phyloP scores from a whole-genome alignment of 2,797 vertebrate genomes.

The Sarcoramphus papa region DNA sequence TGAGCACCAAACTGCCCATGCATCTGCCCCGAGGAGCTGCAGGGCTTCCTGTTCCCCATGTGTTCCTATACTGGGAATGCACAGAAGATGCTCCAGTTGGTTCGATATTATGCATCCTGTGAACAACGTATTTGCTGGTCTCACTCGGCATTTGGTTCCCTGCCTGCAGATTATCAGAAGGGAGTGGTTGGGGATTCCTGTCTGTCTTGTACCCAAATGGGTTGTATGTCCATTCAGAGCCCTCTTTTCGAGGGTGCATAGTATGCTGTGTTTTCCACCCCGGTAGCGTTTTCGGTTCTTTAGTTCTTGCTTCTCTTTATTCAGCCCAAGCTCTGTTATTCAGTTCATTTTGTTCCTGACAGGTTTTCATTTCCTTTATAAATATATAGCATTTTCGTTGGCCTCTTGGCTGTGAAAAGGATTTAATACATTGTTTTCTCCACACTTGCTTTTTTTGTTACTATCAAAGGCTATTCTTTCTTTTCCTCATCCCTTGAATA shows the following conservation, averaged over 20 bases:
- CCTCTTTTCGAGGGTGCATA: neutral
- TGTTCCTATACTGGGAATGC: neutral
- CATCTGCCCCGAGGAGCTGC: rapidly evolving
- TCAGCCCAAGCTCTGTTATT: conserved; percentile 50
- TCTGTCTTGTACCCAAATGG: neutral
- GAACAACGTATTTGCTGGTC: neutral
- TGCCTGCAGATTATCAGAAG: neutral
- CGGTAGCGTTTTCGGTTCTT: neutral
- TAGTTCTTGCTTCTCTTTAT: conserved; percentile 37
- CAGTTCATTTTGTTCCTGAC: conserved; percentile 56
- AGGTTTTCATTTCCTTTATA: conserved; percentile 70
- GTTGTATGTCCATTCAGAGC: neutral
- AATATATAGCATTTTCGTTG: conserved; percentile 64
- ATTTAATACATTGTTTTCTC: conserved; percentile 63
- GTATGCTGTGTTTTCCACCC: neutral
- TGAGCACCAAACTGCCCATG: neutral
- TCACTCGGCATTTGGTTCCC: rapidly evolving
- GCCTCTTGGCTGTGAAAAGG: conserved; percentile 61
- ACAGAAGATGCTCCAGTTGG: neutral
- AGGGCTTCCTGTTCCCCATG: neutral
- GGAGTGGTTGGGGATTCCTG: neutral
- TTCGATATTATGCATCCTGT: neutral
- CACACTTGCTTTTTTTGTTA: conserved; percentile 34
- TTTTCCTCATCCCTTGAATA: conserved; percentile 4
- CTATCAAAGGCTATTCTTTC: conserved; percentile 50